phyloP scores from a whole-genome alignment of 2,113 vertebrate species.

The Gasterosteus aculeatus region DNA sequence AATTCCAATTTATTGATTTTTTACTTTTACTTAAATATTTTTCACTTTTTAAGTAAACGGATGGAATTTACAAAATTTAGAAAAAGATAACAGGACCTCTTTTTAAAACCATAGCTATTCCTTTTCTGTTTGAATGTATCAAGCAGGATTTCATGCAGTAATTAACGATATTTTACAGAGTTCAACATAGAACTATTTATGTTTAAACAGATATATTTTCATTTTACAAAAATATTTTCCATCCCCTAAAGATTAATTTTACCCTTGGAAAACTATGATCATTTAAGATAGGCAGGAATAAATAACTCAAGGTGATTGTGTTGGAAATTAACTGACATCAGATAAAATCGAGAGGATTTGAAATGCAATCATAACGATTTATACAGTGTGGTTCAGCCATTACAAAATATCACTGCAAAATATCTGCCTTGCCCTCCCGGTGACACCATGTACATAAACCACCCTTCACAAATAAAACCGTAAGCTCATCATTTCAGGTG shows the following conservation, averaged over 20 bases:
- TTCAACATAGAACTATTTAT: background rate
- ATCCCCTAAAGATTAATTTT: slow-evolving; percentile 3
- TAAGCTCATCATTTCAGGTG: slow-evolving; percentile 62
- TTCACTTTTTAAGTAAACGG: background rate
- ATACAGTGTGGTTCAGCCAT: slow-evolving; percentile 37
- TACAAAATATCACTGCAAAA: slow-evolving; percentile 58
- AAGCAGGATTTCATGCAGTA: background rate
- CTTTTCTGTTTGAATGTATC: background rate
- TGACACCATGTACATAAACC: slow-evolving; percentile 81
- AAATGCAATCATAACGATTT: slow-evolving; percentile 61
- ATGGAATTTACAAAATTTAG: background rate
- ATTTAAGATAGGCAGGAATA: slow-evolving; percentile 38
- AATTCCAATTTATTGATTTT: background rate
- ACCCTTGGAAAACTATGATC: background rate
- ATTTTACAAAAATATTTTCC: slow-evolving; percentile 6
- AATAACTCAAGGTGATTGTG: slow-evolving; percentile 34
- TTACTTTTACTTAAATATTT: background rate
- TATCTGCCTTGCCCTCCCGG: slow-evolving; percentile 76
- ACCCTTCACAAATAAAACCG: slow-evolving; percentile 66
- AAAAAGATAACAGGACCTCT: background rate
- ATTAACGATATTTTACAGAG: slow-evolving; percentile 2
- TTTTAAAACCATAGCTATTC: background rate
- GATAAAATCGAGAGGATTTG: slow-evolving; percentile 47
- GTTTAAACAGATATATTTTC: slow-evolving; percentile 12
- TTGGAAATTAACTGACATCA: slow-evolving; percentile 48